Evolutionary conservation across 35 echinoderm and acorn worm species (phyloP), one percentile per base, ranked within the genome.

Genomic region (Strongylocentrotus purpuratus): DNA sequence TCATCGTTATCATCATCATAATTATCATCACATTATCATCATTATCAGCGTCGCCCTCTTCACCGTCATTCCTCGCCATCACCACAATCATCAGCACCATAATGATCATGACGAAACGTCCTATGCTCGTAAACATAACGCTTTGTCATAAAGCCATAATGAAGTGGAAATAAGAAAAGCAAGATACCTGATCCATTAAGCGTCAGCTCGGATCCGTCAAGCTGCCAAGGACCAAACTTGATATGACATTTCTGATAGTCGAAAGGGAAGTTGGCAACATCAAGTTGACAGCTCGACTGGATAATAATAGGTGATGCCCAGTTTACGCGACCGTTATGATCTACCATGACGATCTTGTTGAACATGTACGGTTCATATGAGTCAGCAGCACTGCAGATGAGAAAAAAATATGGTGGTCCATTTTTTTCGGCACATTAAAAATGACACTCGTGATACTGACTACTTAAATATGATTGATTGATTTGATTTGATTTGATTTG

Each of bases 151-250:
- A n/a, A n/a, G n/a, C 48, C 50, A 55, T 4, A 55, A 55, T 33
- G 17, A 86, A 86, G 4, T n/a, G 3, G 17, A 32, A 86, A 32
- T n/a, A 86, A 86, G 12, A 7, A 7, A 28, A 28, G 25, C 12
- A 28, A 28, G 28, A n/a, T 88, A 98, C 97, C 97, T 35, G 50
- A 71, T 28, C 97, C 97, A 46, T 32, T 87, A 17, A 98, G 46
- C 33, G 61, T 87, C 47, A 99, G 90, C 93, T 99, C 97, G 28
- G 94, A 96, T n/a, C 97, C 97, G 50, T 99, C 98, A 88, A 98
- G 97, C 33, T 97, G 96, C 98, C 98, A 99, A 5, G 97, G 96
- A 92, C 98, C 98, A 95, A 99, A 99, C 90, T 99, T 98, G 88
- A 99, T 92, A 31, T 31, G 55, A 90, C 98, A 99, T 22, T 86